These are phyloP conservation scores for Gymnoscopelus braueri DNA, from an alignment of 2,797 vertebrate species.

Conservation along the genomic window DNA sequence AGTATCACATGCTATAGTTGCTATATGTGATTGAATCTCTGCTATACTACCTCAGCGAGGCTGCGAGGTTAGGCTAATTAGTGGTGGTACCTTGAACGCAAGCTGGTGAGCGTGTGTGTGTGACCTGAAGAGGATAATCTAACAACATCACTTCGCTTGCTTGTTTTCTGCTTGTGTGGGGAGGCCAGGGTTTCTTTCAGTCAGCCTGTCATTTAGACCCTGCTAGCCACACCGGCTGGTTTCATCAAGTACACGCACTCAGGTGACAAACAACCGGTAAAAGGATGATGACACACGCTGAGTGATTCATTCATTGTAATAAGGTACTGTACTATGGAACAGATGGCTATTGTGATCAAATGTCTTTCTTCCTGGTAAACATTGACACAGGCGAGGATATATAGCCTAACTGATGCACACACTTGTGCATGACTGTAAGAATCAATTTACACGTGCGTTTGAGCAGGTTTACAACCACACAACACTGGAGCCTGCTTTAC, in stretches of 20 bases:
- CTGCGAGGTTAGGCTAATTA: slow-evolving; percentile 24
- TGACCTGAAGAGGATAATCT: slow-evolving; percentile 27
- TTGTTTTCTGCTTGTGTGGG: slow-evolving; percentile 15
- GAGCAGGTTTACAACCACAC: no score
- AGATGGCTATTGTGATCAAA: no score
- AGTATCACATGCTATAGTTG: background rate
- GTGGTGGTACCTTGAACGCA: slow-evolving; percentile 19
- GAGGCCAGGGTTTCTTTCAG: slow-evolving; percentile 23
- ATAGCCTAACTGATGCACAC: no score
- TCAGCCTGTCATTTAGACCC: background rate
- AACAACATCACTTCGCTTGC: slow-evolving; percentile 22
- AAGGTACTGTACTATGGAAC: background rate
- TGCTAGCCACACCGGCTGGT: background rate
- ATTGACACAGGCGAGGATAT: background rate
- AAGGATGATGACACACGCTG: background rate
- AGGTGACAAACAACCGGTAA: background rate
- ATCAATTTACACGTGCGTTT: no score
- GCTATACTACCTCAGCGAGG: slow-evolving; percentile 13
- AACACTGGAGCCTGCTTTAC: no score
- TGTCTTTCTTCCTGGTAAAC: slow-evolving; percentile 15
- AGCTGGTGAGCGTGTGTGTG: slow-evolving; percentile 15
- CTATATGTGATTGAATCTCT: background rate
- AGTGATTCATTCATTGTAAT: background rate
- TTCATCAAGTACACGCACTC: background rate
- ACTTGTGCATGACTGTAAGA: no score